A percentile compares a stretch with the other conserved stretches of the same genome.
phyloP scores from a whole-genome alignment of 2,888 invertebrate genomes.

The Graphium colonna region DNA sequence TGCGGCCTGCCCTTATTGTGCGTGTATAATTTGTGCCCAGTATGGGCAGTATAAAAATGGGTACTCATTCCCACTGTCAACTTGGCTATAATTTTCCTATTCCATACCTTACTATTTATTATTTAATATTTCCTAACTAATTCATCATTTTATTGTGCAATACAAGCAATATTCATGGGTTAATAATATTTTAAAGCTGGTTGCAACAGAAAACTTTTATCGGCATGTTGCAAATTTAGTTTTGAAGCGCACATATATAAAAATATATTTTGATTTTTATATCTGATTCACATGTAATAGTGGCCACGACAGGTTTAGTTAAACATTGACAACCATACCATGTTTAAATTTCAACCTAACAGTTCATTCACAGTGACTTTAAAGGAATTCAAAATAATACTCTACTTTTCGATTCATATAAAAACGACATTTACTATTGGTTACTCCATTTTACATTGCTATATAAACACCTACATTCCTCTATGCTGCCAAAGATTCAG shows the following conservation, averaged over 20 bases:
- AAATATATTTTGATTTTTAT: not conserved
- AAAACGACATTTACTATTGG: conserved; percentile 56
- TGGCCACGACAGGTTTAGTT: not conserved
- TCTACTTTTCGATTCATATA: conserved; percentile 57
- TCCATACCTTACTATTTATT: conserved; percentile 65
- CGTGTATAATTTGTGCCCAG: conserved; percentile 28
- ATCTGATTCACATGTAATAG: not conserved
- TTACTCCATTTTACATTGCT: conserved; percentile 50
- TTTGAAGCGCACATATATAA: not conserved
- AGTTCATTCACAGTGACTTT: not conserved
- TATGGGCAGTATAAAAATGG: conserved; percentile 16
- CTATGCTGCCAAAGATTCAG: conserved; percentile 44
- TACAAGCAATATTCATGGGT: conserved; percentile 59
- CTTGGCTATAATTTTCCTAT: conserved; percentile 47
- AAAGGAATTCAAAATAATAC: conserved; percentile 28
- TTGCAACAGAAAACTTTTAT: conserved; percentile 41
- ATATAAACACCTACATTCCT: conserved; percentile 48
- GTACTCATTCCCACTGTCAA: conserved; percentile 35
- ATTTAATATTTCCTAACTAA: conserved; percentile 74
- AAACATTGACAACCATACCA: not conserved
- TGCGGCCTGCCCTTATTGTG: conserved; percentile 33
- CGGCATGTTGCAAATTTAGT: conserved; percentile 19
- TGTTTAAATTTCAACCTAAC: not conserved
- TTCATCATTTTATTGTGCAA: conserved; percentile 73
- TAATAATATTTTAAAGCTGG: conserved; percentile 48